phyloP scores from a whole-genome alignment of 2,797 vertebrate genomes.

The Tokudaia tokunoshimensis region DNA sequence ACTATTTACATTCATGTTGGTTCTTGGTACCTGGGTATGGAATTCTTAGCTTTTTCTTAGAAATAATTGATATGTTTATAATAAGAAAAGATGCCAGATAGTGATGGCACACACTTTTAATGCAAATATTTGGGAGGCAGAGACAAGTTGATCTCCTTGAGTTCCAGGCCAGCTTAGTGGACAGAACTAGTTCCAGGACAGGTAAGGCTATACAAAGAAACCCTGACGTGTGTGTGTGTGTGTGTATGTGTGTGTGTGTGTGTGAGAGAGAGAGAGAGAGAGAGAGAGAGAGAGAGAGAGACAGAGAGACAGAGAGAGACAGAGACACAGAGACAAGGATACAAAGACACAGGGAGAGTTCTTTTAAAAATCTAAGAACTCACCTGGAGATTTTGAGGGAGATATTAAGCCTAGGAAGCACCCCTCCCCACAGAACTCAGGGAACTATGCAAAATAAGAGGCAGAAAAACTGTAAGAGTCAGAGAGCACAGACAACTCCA shows the following conservation, averaged over 20 bases:
- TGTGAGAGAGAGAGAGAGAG: background rate
- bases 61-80: slow-evolving; percentile 72
- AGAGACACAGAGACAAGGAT: background rate
- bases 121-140: background rate
- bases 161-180: background rate
- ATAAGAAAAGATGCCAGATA: slow-evolving; percentile 13
- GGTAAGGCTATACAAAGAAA: background rate
- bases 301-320: background rate
- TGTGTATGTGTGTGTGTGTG: no score
- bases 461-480: background rate
- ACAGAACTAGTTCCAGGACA: background rate
- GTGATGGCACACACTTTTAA: background rate
- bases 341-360: background rate
- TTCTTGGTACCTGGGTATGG: slow-evolving; percentile 48
- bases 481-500: background rate
- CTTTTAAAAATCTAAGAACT: slow-evolving; percentile 46
- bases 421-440: background rate
- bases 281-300: background rate
- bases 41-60: slow-evolving; percentile 58
- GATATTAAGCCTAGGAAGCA: background rate
- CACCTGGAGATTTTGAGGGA: slow-evolving; percentile 68
- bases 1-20: slow-evolving; percentile 7
- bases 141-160: background rate
- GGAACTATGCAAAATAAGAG: no score
- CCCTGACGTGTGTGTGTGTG: background rate